These are phyloP conservation scores for Catharus bicknelli DNA, from an alignment of 2,113 vertebrate genomes.

Conservation along the genomic window DNA sequence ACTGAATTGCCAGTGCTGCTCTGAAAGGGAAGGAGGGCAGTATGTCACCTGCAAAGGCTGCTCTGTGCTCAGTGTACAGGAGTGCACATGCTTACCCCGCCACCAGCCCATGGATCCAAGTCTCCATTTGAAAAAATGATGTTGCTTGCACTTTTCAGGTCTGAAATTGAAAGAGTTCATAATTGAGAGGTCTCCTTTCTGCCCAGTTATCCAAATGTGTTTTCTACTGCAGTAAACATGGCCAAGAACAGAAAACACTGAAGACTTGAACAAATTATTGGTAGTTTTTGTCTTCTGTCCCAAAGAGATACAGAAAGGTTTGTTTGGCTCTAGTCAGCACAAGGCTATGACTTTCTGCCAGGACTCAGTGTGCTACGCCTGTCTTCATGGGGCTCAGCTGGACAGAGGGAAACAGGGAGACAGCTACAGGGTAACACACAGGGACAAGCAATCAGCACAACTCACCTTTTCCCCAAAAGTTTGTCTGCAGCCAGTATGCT, in stretches of 20 bases:
- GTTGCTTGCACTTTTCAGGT: slow-evolving; percentile 84
- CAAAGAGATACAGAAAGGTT: not conserved
- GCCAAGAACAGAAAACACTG: not conserved
- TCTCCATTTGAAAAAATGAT: slow-evolving; percentile 96
- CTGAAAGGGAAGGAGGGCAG: not conserved
- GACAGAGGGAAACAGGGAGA: too few relatives aligned
- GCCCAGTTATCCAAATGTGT: not conserved
- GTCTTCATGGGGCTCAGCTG: not conserved
- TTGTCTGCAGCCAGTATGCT: slow-evolving; percentile 79
- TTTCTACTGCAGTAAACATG: not conserved
- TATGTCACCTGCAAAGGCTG: not conserved
- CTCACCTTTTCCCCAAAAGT: slow-evolving; percentile 86
- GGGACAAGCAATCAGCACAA: not conserved
- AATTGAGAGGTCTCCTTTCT: not conserved
- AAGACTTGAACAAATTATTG: not conserved
- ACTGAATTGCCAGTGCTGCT: rapidly evolving
- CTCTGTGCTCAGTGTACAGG: not conserved
- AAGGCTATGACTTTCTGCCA: not conserved
- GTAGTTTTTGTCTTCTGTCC: not conserved
- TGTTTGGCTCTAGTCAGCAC: not conserved
- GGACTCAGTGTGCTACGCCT: not conserved
- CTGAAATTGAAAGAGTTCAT: slow-evolving; percentile 66
- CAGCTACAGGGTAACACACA: too few relatives aligned
- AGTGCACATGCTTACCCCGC: slow-evolving; percentile 80
- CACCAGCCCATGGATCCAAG: slow-evolving; percentile 93